Evolutionary conservation across 2,888 invertebrate genomes (phyloP).

Genomic region (Nomada flava): DNA sequence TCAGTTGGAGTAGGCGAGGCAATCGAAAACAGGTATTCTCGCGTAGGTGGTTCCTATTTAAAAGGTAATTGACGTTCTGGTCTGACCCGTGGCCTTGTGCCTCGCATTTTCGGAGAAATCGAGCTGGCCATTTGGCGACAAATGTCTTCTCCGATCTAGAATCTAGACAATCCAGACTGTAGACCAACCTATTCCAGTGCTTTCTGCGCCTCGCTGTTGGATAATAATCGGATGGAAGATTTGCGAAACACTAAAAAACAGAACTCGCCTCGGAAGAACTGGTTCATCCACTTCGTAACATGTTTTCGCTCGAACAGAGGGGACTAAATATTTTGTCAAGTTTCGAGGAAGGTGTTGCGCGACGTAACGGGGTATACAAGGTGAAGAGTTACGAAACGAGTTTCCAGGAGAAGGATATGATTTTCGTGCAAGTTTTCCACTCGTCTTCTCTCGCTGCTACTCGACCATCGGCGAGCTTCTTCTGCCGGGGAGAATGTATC

Average conservation of each 20-base stretch:
- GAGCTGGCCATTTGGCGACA: constrained; percentile 31
- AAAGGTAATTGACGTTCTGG: constrained; percentile 37
- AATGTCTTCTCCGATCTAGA: background rate
- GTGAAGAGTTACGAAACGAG: background rate
- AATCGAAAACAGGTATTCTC: constrained; percentile 46
- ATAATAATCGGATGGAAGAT: no score
- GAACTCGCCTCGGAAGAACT: no score
- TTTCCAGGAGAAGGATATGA: constrained; percentile 21
- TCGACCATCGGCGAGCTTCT: constrained; percentile 5
- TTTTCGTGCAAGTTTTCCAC: constrained; percentile 5
- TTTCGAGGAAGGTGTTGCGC: background rate
- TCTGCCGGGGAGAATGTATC: constrained; percentile 25
- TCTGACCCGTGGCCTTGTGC: constrained; percentile 59
- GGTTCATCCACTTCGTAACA: no score
- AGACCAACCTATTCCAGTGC: background rate
- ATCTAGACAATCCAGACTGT: background rate
- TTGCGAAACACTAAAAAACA: no score
- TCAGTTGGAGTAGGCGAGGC: constrained; percentile 21
- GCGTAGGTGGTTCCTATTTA: constrained; percentile 53
- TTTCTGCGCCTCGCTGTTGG: background rate
- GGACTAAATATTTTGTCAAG: no score
- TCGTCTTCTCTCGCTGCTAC: background rate
- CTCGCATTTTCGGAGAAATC: constrained; percentile 54
- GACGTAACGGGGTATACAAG: no score
- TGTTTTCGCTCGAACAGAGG: no score